Evolutionary conservation across 2,888 invertebrate species (phyloP), one percentile per base, ranked within the genome.

Genomic region (Muscina levida): DNA sequence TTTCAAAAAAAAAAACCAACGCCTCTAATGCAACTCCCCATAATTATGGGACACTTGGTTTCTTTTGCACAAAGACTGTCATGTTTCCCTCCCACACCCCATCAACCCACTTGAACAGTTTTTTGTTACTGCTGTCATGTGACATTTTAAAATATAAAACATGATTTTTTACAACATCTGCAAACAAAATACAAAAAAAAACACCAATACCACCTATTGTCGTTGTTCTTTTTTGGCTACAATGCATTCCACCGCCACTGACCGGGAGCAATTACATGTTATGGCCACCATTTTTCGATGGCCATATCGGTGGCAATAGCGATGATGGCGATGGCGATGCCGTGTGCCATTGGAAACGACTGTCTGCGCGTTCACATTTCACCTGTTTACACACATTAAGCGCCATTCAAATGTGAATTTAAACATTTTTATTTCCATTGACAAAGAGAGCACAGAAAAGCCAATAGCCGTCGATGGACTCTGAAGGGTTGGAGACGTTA

Each of bases 321-420:
- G 8, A 31, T 10, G 15, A 10, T 51, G 51, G 19, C 31, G 3
- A 31, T 3, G 31, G 31, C 31, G 31, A 3, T 31, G 31, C 8
- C 31, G 8, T 37, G 31, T 13, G 17, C 37, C 2, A 1, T 24
- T 46, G 22, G 24, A 6, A 39, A 22, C 5, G 53, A 13, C 53
- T 53, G 24, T 22, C 13, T 19, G 13, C 51, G 5, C 24, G 46
- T 56, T 42, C 53, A 17, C 51, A 72, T 31, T 56, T 74, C 67
- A 77, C 67, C 81, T 77, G 72, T 22, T 77, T 72, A 48, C 59
- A 48, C 48, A 24, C 48, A 24, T 62, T 68, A 48, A 77, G 68
- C 62, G 62, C 72, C 77, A 81, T 24, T 75, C 68, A 77, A 77
- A 68, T 48, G 42, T 17, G 46, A 11, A 62, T 53, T 77, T 73